phyloP scores from a whole-genome alignment of 2,888 invertebrate genomes.

The Drosophila quasianomalipes region DNA sequence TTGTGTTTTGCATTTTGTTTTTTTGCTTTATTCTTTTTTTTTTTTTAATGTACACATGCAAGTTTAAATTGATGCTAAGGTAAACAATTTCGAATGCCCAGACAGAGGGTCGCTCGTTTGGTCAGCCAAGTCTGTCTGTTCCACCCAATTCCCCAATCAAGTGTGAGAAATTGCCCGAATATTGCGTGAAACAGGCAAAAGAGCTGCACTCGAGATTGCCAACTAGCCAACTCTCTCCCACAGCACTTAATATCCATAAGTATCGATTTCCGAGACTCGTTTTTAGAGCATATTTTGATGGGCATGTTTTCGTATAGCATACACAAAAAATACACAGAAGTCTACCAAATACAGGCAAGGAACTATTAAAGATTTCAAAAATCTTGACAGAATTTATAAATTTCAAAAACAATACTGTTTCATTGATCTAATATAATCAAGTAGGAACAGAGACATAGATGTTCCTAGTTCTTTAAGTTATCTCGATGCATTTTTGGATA shows the following conservation, averaged over 20 bases:
- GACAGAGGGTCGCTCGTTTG: slow-evolving; percentile 44
- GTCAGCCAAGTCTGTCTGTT: slow-evolving; percentile 30
- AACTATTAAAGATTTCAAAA: not conserved
- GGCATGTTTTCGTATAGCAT: not conserved
- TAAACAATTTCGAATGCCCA: slow-evolving; percentile 63
- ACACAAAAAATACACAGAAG: not conserved
- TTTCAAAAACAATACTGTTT: not conserved
- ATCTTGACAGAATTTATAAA: not conserved
- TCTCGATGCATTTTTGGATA: not conserved
- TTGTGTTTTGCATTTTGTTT: slow-evolving; percentile 49
- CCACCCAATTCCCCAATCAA: slow-evolving; percentile 2
- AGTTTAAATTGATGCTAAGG: slow-evolving; percentile 83
- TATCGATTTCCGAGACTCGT: not conserved
- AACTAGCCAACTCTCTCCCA: not conserved
- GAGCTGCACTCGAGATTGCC: not conserved
- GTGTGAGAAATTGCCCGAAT: slow-evolving; percentile 34
- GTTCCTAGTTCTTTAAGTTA: not conserved
- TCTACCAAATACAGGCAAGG: not conserved
- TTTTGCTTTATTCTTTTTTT: slow-evolving; percentile 13
- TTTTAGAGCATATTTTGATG: not conserved
- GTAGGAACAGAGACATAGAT: not conserved
- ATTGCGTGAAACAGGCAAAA: slow-evolving; percentile 33
- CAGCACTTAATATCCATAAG: not conserved
- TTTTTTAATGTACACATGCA: slow-evolving; percentile 69
- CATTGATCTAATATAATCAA: not conserved